Percentiles rank a stretch among this genome's conserved stretches.
Evolutionary conservation across 1,140 invertebrate species (phyloP).

Genomic region (Mamestra configurata): DNA sequence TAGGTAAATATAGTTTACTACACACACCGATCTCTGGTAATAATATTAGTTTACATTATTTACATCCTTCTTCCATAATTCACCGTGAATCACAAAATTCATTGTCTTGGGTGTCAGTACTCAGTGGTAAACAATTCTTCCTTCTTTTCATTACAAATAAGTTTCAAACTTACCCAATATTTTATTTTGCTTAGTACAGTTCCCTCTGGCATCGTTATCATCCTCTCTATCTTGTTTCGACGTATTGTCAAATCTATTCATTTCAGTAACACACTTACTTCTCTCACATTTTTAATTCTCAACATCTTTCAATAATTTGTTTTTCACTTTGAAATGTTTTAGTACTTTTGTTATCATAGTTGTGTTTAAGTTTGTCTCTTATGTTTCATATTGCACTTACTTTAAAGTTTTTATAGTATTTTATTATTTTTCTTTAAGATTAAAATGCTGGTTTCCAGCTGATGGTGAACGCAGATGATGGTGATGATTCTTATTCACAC

Average conservation of each 20-base stretch:
- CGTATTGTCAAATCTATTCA: constrained; percentile 77
- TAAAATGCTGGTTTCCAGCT: too few relatives aligned
- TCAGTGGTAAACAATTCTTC: too few relatives aligned
- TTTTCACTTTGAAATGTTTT: constrained; percentile 23
- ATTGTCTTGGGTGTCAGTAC: too few relatives aligned
- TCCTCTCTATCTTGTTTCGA: constrained; percentile 73
- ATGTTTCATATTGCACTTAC: background rate
- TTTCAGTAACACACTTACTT: constrained; percentile 58
- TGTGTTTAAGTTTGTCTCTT: background rate
- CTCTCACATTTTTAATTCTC: constrained; percentile 15
- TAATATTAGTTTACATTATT: too few relatives aligned
- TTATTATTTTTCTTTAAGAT: background rate
- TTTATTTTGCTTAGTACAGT: constrained; percentile 79
- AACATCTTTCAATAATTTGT: constrained; percentile 34
- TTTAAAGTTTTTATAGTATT: background rate
- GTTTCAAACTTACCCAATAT: constrained; percentile 74
- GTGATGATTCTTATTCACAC: too few relatives aligned
- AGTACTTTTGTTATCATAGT: constrained; percentile 10
- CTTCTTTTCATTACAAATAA: too few relatives aligned
- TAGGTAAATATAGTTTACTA: too few relatives aligned
- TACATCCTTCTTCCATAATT: too few relatives aligned
- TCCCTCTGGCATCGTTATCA: constrained; percentile 67
- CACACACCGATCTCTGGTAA: too few relatives aligned
- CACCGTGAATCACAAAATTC: too few relatives aligned
- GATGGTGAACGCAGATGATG: too few relatives aligned